Conservation (phyloP, 2,113 vertebrate genomes). For the Cephalopterus ornatus region DNA sequence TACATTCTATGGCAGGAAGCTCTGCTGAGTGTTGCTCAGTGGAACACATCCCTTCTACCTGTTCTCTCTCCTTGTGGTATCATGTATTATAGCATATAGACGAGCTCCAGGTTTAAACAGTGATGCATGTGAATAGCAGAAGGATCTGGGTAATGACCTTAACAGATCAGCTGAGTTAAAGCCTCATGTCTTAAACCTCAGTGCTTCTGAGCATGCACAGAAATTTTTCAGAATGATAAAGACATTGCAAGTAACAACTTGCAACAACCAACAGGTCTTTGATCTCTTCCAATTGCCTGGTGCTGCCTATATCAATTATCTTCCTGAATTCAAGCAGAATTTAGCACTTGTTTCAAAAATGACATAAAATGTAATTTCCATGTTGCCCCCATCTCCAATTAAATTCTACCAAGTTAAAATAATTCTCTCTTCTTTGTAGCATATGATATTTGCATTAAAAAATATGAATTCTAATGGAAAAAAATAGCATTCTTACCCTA, state of each 20-base stretch:
- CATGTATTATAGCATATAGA: accelerated
- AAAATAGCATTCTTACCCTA: not conserved
- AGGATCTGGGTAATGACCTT: not conserved
- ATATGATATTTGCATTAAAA: not conserved
- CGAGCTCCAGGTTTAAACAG: not conserved
- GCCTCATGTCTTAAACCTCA: not conserved
- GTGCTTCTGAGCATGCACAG: not conserved
- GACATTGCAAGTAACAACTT: not conserved
- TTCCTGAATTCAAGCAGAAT: not conserved
- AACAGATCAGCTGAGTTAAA: not conserved
- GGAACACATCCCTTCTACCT: not conserved
- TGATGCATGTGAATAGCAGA: not conserved
- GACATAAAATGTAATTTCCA: not conserved
- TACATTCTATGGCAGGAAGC: not conserved
- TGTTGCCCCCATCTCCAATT: not conserved
- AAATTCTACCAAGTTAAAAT: not conserved
- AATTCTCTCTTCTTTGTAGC: not conserved
- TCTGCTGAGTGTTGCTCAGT: not conserved
- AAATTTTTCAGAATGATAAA: not conserved
- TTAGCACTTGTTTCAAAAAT: not conserved
- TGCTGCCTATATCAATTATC: not conserved
- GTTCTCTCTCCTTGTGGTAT: not conserved
- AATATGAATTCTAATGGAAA: not conserved
- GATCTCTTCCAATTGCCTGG: not conserved
- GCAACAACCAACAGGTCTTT: too few relatives aligned